Percentiles rank a stretch among this genome's conserved stretches.
These are phyloP conservation scores for Nomada ferruginata DNA, from an alignment of 2,888 invertebrate genomes.

Conservation along the genomic window DNA sequence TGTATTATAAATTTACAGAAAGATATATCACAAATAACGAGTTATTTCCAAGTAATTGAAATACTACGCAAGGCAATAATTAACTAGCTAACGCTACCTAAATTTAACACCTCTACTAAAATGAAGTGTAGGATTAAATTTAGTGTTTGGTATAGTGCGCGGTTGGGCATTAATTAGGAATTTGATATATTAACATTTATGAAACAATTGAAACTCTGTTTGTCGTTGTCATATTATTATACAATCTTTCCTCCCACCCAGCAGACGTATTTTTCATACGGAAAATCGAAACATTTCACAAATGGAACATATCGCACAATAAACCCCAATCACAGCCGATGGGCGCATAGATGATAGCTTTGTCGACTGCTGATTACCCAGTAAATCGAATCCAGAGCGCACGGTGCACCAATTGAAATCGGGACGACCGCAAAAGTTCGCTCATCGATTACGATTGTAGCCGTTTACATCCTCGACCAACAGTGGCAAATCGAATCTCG, in stretches of 20 bases:
- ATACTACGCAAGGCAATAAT: too few species aligned
- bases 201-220: background rate
- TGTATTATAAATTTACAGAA: too few species aligned
- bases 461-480: background rate
- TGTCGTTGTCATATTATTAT: background rate
- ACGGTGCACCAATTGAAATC: background rate
- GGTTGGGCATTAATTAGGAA: background rate
- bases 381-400: slow-evolving; percentile 11
- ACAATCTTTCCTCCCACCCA: background rate
- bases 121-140: too few species aligned
- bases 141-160: background rate
- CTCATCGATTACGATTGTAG: slow-evolving; percentile 10
- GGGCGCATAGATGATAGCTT: background rate
- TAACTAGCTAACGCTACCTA: too few species aligned
- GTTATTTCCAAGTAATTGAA: too few species aligned
- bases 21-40: too few species aligned
- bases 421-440: background rate
- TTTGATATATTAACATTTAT: background rate
- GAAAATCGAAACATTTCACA: background rate
- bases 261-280: background rate
- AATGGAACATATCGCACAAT: background rate
- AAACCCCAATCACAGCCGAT: background rate
- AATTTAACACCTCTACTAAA: too few species aligned
- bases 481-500: background rate
- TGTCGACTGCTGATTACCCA: background rate